These are phyloP conservation scores for Amitus sp. DNA, from an alignment of 2,888 invertebrate species.

Conservation along the genomic window DNA sequence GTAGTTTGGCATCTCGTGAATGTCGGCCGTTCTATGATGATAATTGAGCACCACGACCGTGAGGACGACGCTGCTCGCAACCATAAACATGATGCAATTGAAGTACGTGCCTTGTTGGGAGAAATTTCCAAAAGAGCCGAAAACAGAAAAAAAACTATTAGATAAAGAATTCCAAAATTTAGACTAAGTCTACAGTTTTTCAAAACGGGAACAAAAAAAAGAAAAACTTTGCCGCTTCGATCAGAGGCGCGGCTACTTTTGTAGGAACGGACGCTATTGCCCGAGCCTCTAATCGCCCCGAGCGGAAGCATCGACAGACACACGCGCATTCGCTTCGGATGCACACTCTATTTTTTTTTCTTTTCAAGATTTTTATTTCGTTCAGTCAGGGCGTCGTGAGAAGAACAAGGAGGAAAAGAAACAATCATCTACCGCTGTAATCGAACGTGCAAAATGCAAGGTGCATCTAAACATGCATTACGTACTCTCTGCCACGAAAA, in stretches of 20 bases:
- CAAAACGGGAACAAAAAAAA: neutral
- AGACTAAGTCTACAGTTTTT: neutral
- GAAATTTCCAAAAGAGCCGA: constrained; percentile 53
- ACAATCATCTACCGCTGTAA: too few relatives aligned
- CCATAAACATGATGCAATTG: constrained; percentile 99
- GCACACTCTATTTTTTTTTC: constrained; percentile 5
- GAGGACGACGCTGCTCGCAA: constrained; percentile 95
- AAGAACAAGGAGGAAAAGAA: constrained; percentile 4
- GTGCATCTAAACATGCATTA: too few relatives aligned
- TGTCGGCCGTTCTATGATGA: constrained; percentile 96
- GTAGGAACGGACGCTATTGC: too few relatives aligned
- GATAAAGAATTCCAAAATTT: constrained; percentile 44
- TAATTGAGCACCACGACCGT: constrained; percentile 95
- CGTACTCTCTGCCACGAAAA: too few relatives aligned
- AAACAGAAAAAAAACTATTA: constrained; percentile 57
- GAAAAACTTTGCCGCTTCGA: too few relatives aligned
- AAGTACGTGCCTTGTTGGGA: constrained; percentile 91
- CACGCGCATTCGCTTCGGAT: constrained; percentile 11
- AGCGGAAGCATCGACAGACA: constrained; percentile 8
- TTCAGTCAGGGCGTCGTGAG: neutral
- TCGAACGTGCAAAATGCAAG: too few relatives aligned
- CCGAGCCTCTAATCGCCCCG: too few relatives aligned
- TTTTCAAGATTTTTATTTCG: constrained; percentile 5
- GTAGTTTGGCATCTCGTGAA: constrained; percentile 97
- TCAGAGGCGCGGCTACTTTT: too few relatives aligned